Evolutionary conservation across 2,797 vertebrate genomes (phyloP).

Genomic region (Hypotaenidia philippensis): DNA sequence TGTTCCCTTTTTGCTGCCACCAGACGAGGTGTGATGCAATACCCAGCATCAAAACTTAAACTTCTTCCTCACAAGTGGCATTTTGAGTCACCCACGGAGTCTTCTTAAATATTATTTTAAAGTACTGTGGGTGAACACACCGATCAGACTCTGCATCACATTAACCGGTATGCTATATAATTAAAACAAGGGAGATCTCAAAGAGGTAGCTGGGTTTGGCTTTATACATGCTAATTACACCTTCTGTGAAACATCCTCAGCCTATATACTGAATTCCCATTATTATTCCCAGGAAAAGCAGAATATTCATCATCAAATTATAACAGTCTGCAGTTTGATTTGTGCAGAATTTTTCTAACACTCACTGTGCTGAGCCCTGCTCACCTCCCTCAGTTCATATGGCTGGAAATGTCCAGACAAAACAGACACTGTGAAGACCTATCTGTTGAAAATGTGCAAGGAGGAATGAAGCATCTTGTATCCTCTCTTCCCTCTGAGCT

Average conservation of each 20-base stretch:
- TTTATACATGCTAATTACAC: not conserved
- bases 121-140: not conserved
- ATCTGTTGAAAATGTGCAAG: not conserved
- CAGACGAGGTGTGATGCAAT: not conserved
- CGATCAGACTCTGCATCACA: not conserved
- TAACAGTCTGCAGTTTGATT: not conserved
- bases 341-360: not conserved
- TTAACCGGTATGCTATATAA: not conserved
- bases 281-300: not conserved
- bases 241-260: not conserved
- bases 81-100: not conserved
- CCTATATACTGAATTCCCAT: not conserved
- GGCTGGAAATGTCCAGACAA: not conserved
- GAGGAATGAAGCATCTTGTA: not conserved
- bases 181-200: not conserved
- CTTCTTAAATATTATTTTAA: not conserved
- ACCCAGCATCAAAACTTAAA: not conserved
- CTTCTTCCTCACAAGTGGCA: not conserved
- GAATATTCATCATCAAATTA: conserved; percentile 30
- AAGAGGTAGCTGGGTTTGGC: not conserved
- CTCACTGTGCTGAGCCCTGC: not conserved
- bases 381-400: not conserved
- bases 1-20: not conserved
- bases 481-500: not conserved
- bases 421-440: not conserved